phyloP scores from a whole-genome alignment of 2,113 vertebrate species.

The Trachemys scripta region DNA sequence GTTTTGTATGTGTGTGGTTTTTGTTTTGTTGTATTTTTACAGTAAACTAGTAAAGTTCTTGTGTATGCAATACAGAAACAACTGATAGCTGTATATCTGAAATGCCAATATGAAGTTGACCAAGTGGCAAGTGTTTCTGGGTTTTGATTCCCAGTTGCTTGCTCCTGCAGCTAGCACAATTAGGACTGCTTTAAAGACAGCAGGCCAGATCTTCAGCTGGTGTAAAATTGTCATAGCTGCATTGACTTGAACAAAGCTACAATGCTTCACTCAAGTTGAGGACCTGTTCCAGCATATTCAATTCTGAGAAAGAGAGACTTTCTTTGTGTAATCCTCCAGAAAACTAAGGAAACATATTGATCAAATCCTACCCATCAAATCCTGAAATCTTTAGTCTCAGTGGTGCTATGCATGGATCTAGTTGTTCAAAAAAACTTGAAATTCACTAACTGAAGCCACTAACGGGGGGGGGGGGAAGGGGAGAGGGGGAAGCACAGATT shows the following conservation, averaged over 20 bases:
- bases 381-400: too few relatives aligned
- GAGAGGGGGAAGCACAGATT: neutral
- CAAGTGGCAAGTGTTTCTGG: neutral
- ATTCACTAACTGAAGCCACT: neutral
- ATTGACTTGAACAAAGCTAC: neutral
- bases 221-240: neutral
- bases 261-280: neutral
- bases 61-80: neutral
- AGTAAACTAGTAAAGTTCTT: neutral
- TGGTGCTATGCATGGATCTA: too few relatives aligned
- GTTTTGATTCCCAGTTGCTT: neutral
- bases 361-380: neutral
- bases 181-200: neutral
- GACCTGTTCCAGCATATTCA: neutral
- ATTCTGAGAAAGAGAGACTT: neutral
- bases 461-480: neutral
- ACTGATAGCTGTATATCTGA: neutral
- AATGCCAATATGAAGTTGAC: neutral
- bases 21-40: neutral
- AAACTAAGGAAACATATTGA: neutral
- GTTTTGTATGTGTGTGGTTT: neutral
- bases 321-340: neutral
- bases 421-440: too few relatives aligned
- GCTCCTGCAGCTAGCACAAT: conserved; percentile 5
- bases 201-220: neutral